Evolutionary conservation across 2,113 vertebrate species (phyloP).

Genomic region (Xiphophorus couchianus): DNA sequence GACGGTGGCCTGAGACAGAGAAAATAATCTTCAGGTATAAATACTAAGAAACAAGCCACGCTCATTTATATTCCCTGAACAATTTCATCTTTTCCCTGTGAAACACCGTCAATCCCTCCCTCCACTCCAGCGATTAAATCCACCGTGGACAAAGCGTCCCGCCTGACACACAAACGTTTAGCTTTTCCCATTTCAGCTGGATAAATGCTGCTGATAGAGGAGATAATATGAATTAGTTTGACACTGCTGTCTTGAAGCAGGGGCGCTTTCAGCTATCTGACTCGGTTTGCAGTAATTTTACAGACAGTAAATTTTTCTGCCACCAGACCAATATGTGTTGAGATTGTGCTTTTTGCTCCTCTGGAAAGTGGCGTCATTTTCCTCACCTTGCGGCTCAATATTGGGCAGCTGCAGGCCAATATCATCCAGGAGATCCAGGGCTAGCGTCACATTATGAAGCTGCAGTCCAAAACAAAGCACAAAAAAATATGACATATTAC

Average conservation of each 20-base stretch:
- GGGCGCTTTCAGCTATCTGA: slow-evolving; percentile 5
- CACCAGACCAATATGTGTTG: neutral
- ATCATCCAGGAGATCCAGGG: slow-evolving; percentile 86
- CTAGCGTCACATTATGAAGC: slow-evolving; percentile 91
- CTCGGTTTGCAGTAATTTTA: neutral
- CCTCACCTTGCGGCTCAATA: slow-evolving; percentile 86
- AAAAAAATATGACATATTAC: neutral
- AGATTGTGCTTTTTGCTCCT: neutral
- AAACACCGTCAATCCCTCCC: slow-evolving; percentile 36
- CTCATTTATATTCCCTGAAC: slow-evolving; percentile 50
- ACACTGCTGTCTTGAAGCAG: slow-evolving; percentile 15
- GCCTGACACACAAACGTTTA: slow-evolving; percentile 41
- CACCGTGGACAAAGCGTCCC: slow-evolving; percentile 8
- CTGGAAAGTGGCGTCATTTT: neutral
- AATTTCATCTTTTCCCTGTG: slow-evolving; percentile 40
- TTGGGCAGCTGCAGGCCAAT: slow-evolving; percentile 73
- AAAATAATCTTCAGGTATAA: slow-evolving; percentile 51
- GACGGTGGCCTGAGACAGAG: slow-evolving; percentile 53
- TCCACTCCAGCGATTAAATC: slow-evolving; percentile 37
- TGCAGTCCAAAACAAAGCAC: slow-evolving; percentile 50
- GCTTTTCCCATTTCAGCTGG: slow-evolving; percentile 26
- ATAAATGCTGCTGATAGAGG: slow-evolving; percentile 40
- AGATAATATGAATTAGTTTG: slow-evolving; percentile 37
- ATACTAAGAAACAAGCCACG: slow-evolving; percentile 14
- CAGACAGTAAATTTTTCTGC: neutral